Conservation (phyloP, 2,888 invertebrate species). For the Caenorhabditis sp. region DNA sequence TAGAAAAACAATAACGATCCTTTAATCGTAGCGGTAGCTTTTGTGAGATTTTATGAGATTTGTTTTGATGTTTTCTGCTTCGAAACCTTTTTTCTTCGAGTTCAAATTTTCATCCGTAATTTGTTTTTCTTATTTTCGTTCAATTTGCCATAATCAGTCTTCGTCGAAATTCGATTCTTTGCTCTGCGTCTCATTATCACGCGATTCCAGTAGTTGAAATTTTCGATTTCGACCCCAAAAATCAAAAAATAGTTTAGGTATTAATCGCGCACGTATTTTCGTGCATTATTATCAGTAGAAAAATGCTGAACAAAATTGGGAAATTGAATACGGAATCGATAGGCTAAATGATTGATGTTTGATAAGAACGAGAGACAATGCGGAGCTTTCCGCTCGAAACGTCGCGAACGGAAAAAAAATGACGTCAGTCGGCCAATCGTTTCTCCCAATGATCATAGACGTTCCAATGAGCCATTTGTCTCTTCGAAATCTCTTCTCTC, state of each 20-base stretch:
- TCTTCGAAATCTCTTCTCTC: neutral
- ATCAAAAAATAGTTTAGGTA: constrained; percentile 31
- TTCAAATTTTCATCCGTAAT: neutral
- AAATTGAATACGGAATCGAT: constrained; percentile 18
- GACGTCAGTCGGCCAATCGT: constrained; percentile 43
- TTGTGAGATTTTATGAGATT: neutral
- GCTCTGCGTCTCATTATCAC: constrained; percentile 28
- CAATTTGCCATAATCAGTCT: neutral
- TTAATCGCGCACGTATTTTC: constrained; percentile 24
- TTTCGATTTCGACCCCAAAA: constrained; percentile 48
- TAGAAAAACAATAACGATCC: neutral
- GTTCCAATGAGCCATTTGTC: constrained; percentile 33
- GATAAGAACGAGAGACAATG: constrained; percentile 45
- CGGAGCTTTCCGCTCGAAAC: constrained; percentile 50
- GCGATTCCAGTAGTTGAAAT: constrained; percentile 21
- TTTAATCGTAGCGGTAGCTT: too few species aligned
- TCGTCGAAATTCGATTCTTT: constrained; percentile 18
- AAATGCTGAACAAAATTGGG: constrained; percentile 31
- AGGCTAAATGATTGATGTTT: constrained; percentile 43
- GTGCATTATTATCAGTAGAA: neutral
- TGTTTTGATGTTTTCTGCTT: neutral
- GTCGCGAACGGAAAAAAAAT: constrained; percentile 24
- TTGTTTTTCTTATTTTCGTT: neutral
- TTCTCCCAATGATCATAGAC: constrained; percentile 27
- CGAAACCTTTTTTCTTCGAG: neutral